Percentiles rank a stretch among this genome's conserved stretches.
These are phyloP conservation scores for Aphrophora alni DNA, from an alignment of 2,888 invertebrate species.

Conservation along the genomic window DNA sequence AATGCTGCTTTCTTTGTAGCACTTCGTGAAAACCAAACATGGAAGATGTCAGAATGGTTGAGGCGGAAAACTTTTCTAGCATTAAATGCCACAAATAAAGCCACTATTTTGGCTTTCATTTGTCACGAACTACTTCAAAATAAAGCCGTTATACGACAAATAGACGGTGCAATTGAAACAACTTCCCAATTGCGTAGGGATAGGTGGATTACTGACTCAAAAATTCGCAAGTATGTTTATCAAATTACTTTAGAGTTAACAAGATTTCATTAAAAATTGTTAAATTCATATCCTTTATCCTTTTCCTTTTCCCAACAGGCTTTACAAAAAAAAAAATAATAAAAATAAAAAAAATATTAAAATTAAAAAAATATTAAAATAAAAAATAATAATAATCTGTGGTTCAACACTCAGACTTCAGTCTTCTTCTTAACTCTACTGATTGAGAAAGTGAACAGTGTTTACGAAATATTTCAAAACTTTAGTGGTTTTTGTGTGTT, in stretches of 20 bases:
- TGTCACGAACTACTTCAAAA: constrained; percentile 95
- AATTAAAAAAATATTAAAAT: background rate
- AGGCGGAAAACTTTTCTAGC: constrained; percentile 86
- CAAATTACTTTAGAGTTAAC: background rate
- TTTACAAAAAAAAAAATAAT: too few relatives aligned
- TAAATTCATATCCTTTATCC: background rate
- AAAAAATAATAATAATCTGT: too few relatives aligned
- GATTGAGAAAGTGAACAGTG: too few relatives aligned
- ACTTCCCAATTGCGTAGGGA: constrained; percentile 88
- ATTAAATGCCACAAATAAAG: constrained; percentile 83
- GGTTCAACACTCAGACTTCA: too few relatives aligned
- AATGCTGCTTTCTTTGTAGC: constrained; percentile 81
- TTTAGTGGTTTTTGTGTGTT: too few relatives aligned
- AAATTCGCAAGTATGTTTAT: constrained; percentile 35
- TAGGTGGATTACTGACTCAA: constrained; percentile 65
- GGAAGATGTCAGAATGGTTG: constrained; percentile 79
- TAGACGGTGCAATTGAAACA: constrained; percentile 86
- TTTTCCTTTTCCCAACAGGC: too few relatives aligned
- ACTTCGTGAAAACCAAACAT: constrained; percentile 77
- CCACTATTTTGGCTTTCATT: constrained; percentile 86
- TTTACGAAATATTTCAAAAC: too few relatives aligned
- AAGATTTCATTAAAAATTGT: too few relatives aligned
- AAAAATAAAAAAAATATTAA: background rate
- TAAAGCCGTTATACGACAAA: constrained; percentile 87
- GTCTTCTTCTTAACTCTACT: too few relatives aligned